These are phyloP conservation scores for Cyclina sinensis DNA, from an alignment of 1,140 invertebrate species.

Conservation along the genomic window DNA sequence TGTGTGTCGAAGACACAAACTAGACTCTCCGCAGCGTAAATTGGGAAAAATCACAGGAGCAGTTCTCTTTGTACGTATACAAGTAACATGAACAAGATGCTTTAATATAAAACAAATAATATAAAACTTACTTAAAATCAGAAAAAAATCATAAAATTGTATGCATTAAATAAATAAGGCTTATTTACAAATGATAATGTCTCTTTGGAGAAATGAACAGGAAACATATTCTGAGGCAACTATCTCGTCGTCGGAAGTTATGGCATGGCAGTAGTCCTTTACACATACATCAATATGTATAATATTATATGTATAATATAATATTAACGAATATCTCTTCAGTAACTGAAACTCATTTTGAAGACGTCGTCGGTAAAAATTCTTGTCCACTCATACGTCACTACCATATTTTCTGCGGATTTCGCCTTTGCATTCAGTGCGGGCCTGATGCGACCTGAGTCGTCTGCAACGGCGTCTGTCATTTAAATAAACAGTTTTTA, in stretches of 20 bases:
- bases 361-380: background rate
- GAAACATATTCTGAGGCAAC: background rate
- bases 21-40: too few species aligned
- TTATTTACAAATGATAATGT: slow-evolving; percentile 12
- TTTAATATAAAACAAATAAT: too few species aligned
- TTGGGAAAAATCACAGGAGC: too few species aligned
- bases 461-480: slow-evolving; percentile 55
- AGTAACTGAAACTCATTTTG: background rate
- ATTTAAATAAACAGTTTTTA: slow-evolving; percentile 43
- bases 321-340: background rate
- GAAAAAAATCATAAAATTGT: too few species aligned
- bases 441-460: slow-evolving; percentile 13
- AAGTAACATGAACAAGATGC: too few species aligned
- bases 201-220: background rate
- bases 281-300: too few species aligned
- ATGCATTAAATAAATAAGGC: slow-evolving; percentile 28
- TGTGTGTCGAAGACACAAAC: too few species aligned
- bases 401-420: slow-evolving; percentile 33
- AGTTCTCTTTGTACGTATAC: too few species aligned
- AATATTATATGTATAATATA: too few species aligned
- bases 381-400: background rate
- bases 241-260: too few species aligned
- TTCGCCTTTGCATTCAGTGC: slow-evolving; percentile 50
- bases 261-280: too few species aligned
- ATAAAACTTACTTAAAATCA: too few species aligned